These are phyloP conservation scores for Tilapia sparmanii DNA, from an alignment of 2,113 vertebrate species.

Conservation along the genomic window DNA sequence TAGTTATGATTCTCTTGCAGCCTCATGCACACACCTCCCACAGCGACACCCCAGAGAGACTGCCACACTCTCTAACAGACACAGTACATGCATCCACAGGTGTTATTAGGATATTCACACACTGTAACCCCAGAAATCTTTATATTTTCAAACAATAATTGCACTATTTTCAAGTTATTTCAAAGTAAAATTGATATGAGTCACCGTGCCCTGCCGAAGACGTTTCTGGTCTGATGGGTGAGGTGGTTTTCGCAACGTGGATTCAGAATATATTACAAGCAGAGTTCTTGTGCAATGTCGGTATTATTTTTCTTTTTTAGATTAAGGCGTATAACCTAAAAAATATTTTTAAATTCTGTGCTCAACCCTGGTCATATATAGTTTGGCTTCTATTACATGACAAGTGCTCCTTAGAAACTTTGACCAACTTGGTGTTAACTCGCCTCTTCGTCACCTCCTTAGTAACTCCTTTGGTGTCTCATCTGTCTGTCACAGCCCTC, in stretches of 20 bases:
- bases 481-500: not conserved
- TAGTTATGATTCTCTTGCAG: not conserved
- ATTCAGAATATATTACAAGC: not conserved
- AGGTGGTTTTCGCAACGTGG: not conserved
- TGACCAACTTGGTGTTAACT: not conserved
- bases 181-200: not conserved
- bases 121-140: not conserved
- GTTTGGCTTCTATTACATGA: not conserved
- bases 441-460: not conserved
- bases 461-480: not conserved
- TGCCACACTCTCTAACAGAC: not conserved
- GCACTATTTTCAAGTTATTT: not conserved
- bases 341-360: not conserved
- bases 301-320: not conserved
- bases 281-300: not conserved
- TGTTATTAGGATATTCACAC: not conserved
- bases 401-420: not conserved
- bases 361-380: not conserved
- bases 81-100: not conserved
- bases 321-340: not conserved
- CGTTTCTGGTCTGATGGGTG: not conserved
- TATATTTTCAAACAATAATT: not conserved
- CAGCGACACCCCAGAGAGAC: not conserved
- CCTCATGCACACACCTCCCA: not conserved
- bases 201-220: not conserved